Evolutionary conservation across 2,797 vertebrate species (phyloP), one percentile per base, ranked within the genome.

Genomic region (Eulemur rubriventer): DNA sequence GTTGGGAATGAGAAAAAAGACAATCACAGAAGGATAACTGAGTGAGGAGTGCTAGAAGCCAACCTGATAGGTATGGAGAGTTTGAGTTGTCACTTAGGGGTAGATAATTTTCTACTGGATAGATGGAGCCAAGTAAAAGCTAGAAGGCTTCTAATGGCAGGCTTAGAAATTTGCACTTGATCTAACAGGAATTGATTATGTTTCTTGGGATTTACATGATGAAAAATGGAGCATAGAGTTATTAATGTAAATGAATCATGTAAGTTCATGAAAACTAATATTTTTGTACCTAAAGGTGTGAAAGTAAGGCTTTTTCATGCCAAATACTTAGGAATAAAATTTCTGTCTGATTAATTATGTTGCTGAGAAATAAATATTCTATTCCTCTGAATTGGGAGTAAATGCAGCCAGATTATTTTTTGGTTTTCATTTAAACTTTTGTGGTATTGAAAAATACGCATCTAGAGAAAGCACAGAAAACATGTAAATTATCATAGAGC

Each of bases 261-360:
- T 57, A 73, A 46, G 26, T 90, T 92, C 82, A n/a, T 79, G 76
- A 84, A 57, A 85, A 80, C 72, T 72, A 89, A 50, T 85, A 73
- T n/a, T 96, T 90, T 65, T 93, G 16, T n/a, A 84, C 26, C n/a
- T 48, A 67, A 80, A 57, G 6, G 24, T 86, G 16, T 67, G 46
- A 90, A 48, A 48, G 0, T 85, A 92, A 61, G 80, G 24, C 55
- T 48, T 89, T 89, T 79, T 63, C 17, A 67, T 50, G 24, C 38
- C 28, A 50, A 75, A 73, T 52, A 10, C 10, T 67, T 90, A 65
- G 38, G 22, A 35, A 16, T 83, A 28, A 69, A 67, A 78, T 38
- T 65, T 91, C 55, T 52, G 70, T n/a, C 50, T 59, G n/a, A 87
- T 82, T 84, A 6, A 78, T 93, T 72, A 55, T 38, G 33, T 48